Evolutionary conservation across 2,113 vertebrate genomes (phyloP).

Genomic region (Paedocypris sp.): DNA sequence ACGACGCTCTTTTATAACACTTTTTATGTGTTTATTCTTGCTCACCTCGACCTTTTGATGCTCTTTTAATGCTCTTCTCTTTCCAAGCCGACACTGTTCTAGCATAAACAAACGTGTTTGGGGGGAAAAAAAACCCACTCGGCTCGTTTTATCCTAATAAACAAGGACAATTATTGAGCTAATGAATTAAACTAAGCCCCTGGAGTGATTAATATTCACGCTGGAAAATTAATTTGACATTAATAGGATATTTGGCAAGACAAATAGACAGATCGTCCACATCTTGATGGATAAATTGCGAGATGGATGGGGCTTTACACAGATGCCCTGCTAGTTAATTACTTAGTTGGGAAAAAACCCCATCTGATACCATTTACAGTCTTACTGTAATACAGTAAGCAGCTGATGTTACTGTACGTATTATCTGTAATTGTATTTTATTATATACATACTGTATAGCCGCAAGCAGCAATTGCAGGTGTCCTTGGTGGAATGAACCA

Average conservation of each 20-base stretch:
- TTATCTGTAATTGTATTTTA: neutral
- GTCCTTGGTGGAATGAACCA: too few species aligned
- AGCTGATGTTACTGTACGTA: neutral
- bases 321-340: constrained; percentile 30
- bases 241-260: constrained; percentile 66
- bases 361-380: neutral
- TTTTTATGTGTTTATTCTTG: constrained; percentile 20
- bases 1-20: neutral
- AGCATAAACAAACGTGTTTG: neutral
- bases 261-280: constrained; percentile 60
- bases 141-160: constrained; percentile 57
- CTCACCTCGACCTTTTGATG: neutral
- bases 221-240: constrained; percentile 63
- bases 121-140: constrained; percentile 28
- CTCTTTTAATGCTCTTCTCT: neutral
- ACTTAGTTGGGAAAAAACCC: constrained; percentile 6
- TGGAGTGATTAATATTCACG: constrained; percentile 62
- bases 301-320: constrained; percentile 55
- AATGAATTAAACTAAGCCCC: constrained; percentile 54
- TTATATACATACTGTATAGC: too few species aligned
- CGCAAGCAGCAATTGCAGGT: too few species aligned
- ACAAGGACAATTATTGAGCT: constrained; percentile 66
- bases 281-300: constrained; percentile 55
- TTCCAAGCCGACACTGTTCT: neutral
- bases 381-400: neutral